Evolutionary conservation across 2,797 vertebrate species (phyloP).

Genomic region (Notamacropus eugenii): DNA sequence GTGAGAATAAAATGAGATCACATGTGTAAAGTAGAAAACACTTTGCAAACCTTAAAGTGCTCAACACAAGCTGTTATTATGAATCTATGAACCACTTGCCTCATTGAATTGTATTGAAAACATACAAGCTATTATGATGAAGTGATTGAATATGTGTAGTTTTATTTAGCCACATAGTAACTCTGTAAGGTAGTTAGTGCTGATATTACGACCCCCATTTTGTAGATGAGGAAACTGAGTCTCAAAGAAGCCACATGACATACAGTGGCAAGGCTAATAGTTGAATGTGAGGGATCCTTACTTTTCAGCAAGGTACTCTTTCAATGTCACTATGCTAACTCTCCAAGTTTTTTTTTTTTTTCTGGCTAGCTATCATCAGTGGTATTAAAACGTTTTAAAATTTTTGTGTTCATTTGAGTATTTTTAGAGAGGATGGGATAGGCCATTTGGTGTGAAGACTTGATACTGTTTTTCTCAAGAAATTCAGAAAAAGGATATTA

Average conservation of each 20-base stretch:
- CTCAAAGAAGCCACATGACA: not conserved
- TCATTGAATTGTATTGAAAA: not conserved
- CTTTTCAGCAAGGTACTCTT: not conserved
- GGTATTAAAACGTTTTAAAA: not conserved
- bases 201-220: not conserved
- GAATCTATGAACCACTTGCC: not conserved
- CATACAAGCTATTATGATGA: not conserved
- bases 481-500: constrained; percentile 21
- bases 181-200: not conserved
- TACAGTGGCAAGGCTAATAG: not conserved
- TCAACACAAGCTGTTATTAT: not conserved
- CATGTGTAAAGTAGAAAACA: not conserved
- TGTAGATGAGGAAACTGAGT: not conserved
- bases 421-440: not conserved
- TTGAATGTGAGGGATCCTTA: not conserved
- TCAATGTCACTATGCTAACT: not conserved
- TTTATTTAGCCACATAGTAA: not conserved
- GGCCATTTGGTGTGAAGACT: not conserved
- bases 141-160: not conserved
- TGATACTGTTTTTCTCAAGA: not conserved
- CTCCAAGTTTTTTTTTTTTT: not conserved
- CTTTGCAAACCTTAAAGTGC: not conserved
- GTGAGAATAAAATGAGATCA: not conserved
- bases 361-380: not conserved
- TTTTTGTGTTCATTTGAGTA: not conserved